Percentiles rank a stretch among this genome's conserved stretches.
Evolutionary conservation across 2,888 invertebrate genomes (phyloP).

Genomic region (Scaeva pyrastri): DNA sequence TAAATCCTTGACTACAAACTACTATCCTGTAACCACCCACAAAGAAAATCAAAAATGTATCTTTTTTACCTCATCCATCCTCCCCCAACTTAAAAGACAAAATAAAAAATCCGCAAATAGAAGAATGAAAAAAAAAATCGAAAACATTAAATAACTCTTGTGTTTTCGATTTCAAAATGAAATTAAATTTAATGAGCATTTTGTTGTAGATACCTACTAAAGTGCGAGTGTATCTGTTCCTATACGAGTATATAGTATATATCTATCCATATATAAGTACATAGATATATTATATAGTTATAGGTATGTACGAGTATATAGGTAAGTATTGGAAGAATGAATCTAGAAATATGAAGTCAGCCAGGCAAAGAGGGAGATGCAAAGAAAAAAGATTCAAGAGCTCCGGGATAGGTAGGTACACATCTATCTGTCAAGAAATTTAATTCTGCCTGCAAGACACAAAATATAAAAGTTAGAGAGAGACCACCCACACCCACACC

Average conservation of each 20-base stretch:
- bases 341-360: too few relatives aligned
- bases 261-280: not conserved
- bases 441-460: constrained; percentile 73
- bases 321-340: too few relatives aligned
- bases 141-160: constrained; percentile 72
- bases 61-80: not conserved
- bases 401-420: not conserved
- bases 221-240: not conserved
- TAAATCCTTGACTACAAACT: constrained; percentile 75
- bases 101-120: constrained; percentile 4
- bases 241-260: too few relatives aligned
- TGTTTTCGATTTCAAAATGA: constrained; percentile 75
- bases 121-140: constrained; percentile 16
- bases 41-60: constrained; percentile 13
- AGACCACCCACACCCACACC: constrained; percentile 57
- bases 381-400: not conserved
- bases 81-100: constrained; percentile 21
- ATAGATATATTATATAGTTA: too few relatives aligned
- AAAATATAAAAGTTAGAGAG: constrained; percentile 50
- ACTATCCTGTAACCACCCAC: constrained; percentile 31
- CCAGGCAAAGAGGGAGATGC: not conserved
- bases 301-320: too few relatives aligned
- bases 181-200: constrained; percentile 74
- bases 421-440: constrained; percentile 71
- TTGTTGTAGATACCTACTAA: constrained; percentile 7